A percentile compares a stretch with the other conserved stretches of the same genome.
phyloP scores from a whole-genome alignment of 2,113 vertebrate genomes.

The Orthonyx spaldingii region DNA sequence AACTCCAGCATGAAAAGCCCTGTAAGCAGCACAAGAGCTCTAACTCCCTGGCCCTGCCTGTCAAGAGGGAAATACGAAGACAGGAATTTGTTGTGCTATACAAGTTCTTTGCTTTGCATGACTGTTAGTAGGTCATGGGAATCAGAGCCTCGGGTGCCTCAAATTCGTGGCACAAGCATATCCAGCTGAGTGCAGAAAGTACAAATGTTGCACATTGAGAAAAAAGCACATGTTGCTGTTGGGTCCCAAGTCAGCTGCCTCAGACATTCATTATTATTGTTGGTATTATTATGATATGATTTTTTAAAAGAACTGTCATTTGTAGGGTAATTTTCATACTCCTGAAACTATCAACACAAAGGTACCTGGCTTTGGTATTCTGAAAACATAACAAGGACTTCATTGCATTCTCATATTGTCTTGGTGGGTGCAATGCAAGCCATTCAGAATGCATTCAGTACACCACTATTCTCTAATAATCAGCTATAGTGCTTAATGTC shows the following conservation, averaged over 20 bases:
- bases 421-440: background rate
- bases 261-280: background rate
- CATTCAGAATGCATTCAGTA: background rate
- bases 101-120: background rate
- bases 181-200: background rate
- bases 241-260: background rate
- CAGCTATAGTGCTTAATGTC: background rate
- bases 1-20: background rate
- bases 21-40: background rate
- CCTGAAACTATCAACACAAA: background rate
- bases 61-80: background rate
- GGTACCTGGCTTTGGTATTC: background rate
- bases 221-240: background rate
- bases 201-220: background rate
- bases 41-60: background rate
- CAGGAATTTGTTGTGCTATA: background rate
- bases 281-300: no score
- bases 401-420: background rate
- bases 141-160: background rate
- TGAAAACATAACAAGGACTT: background rate
- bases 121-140: background rate
- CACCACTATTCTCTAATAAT: background rate
- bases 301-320: background rate
- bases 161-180: background rate
- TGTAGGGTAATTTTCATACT: background rate